Evolutionary conservation across 2,797 vertebrate species (phyloP), one percentile per base, ranked within the genome.

Genomic region (Mastacembelus armatus): DNA sequence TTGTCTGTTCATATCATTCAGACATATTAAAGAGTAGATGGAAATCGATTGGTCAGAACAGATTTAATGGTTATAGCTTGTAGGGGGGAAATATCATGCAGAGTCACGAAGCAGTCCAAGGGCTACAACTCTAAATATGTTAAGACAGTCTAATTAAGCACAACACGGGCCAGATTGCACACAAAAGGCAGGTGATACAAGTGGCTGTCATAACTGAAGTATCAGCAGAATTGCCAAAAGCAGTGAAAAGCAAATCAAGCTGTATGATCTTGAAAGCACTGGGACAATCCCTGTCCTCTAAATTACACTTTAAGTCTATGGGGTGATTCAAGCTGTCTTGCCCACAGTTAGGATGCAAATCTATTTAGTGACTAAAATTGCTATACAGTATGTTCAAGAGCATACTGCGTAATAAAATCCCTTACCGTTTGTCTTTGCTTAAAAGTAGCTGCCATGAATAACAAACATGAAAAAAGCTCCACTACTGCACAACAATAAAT

Each of bases 121-220:
- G 60, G 80, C 70, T 66, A 63, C 66, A 61, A 29, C 33, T 60
- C 40, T 63, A 66, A 66, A 74, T 60, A 61, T 72, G 42, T 72
- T 48, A 59, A 66, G 27, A 77, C 29, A 29, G 48, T 59, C 71
- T 81, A 77, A 88, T 87, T 84, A 68, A 88, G 85, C 74, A 81
- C 85, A 87, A 74, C 74, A 77, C 67, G 74, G 66, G 65, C 61
- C 66, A 74, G 61, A 76, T 44, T 83, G 47, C 66, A 79, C 40
- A 85, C 67, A 90, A 80, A 85, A 81, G 56, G 54, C 79, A 85
- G 74, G 74, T 87, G 87, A 91, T 85, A 81, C 69, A 88, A 90
- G 66, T 16, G 10, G 18, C 73, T 78, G 82, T 81, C 85, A 87
- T 78, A 22, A 63, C 43, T 69, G 30, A 71, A 64, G 48, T 38